Conservation (phyloP, 2,797 vertebrate genomes). For the Margarornis squamiger region DNA sequence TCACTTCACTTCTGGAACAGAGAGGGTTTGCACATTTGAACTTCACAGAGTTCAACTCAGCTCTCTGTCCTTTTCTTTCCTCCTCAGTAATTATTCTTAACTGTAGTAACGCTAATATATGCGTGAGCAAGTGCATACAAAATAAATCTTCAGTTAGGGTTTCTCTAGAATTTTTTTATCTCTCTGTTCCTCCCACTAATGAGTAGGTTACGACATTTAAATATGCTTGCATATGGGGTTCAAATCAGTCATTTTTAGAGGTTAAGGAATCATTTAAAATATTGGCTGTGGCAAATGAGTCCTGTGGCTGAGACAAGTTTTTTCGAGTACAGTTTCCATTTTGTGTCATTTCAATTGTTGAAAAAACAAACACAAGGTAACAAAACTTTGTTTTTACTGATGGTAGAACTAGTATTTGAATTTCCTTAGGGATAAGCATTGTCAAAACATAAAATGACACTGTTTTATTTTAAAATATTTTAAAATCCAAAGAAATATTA, state of each 20-base stretch:
- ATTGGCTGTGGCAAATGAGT: not conserved
- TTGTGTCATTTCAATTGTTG: not conserved
- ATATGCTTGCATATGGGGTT: not conserved
- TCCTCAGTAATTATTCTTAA: not conserved
- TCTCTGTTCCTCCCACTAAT: not conserved
- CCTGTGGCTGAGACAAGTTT: not conserved
- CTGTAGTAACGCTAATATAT: not conserved
- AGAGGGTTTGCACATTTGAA: slow-evolving; percentile 12
- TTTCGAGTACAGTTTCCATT: not conserved
- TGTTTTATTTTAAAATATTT: not conserved
- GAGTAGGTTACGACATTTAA: slow-evolving; percentile 19
- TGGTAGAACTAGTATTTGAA: not conserved
- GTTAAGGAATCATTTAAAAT: not conserved
- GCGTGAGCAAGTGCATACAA: not conserved
- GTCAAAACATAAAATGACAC: not conserved
- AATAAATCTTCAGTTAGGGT: not conserved
- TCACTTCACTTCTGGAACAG: slow-evolving; percentile 1
- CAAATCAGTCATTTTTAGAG: slow-evolving; percentile 5
- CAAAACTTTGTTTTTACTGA: not conserved
- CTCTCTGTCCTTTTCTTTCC: not conserved
- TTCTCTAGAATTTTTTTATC: not conserved
- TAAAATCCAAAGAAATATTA: not conserved
- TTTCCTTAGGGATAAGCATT: not conserved
- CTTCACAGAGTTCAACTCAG: not conserved
- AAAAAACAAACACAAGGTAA: not conserved